Evolutionary conservation across 2,888 invertebrate species (phyloP).

Genomic region (Stenoptilia bipunctidactyla): DNA sequence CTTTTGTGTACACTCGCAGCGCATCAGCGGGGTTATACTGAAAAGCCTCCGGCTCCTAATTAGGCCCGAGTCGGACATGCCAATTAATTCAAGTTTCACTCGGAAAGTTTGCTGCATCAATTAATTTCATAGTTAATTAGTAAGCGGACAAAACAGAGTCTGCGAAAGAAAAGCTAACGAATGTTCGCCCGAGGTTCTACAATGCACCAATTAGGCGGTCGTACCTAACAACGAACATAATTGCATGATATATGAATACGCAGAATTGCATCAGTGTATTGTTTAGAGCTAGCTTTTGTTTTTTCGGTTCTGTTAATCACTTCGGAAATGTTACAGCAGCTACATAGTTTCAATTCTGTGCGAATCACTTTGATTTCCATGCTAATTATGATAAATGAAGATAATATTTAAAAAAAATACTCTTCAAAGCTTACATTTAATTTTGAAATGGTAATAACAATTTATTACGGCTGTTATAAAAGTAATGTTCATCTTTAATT

Average conservation of each 20-base stretch:
- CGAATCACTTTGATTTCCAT: no score
- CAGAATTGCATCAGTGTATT: no score
- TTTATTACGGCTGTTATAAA: constrained; percentile 5
- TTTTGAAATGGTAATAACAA: neutral
- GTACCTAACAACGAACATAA: neutral
- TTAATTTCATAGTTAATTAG: constrained; percentile 73
- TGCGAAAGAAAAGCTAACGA: constrained; percentile 64
- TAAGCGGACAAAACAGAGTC: constrained; percentile 58
- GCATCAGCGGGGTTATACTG: constrained; percentile 62
- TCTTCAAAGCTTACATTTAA: no score
- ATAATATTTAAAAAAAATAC: neutral
- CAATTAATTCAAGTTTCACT: constrained; percentile 72
- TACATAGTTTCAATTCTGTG: no score
- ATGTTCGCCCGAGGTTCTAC: constrained; percentile 52
- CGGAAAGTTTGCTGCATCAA: constrained; percentile 70
- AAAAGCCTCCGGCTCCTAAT: constrained; percentile 70
- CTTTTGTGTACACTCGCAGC: constrained; percentile 63
- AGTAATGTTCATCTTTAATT: constrained; percentile 9
- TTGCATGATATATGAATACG: neutral
- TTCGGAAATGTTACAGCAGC: no score
- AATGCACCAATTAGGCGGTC: constrained; percentile 49
- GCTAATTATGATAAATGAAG: no score
- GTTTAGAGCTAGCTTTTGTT: neutral
- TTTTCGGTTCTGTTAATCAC: no score
- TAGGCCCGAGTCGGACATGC: constrained; percentile 70